Conservation (phyloP, 2,888 invertebrate genomes). For the Tortrix viridana region DNA sequence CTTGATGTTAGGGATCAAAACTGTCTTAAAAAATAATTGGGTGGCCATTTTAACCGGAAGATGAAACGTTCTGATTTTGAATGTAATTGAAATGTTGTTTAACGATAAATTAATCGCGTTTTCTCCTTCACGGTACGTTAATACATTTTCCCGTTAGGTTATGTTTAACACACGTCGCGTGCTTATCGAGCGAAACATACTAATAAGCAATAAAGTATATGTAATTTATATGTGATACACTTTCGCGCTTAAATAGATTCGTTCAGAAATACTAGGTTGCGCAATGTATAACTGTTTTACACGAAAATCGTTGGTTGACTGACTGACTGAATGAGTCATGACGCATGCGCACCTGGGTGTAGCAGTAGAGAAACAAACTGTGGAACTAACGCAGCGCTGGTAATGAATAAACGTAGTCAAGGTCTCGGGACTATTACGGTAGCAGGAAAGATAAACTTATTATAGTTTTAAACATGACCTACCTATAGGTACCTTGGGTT, state of each 20-base stretch:
- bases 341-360: conserved; percentile 32
- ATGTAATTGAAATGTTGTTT: background rate
- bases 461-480: too few relatives aligned
- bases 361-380: background rate
- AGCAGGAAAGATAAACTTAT: background rate
- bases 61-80: background rate
- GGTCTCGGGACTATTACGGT: conserved; percentile 20
- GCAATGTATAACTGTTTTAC: conserved; percentile 21
- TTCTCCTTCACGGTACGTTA: background rate
- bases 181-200: background rate
- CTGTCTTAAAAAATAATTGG: conserved; percentile 49
- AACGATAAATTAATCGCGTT: background rate
- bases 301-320: conserved; percentile 1
- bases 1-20: conserved; percentile 48
- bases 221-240: background rate
- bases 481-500: too few relatives aligned
- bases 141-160: conserved; percentile 14
- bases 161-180: conserved; percentile 24
- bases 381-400: background rate
- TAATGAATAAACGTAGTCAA: conserved; percentile 13
- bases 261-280: conserved; percentile 8
- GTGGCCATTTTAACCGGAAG: conserved; percentile 50
- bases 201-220: background rate
- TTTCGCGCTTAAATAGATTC: conserved; percentile 11
- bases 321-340: conserved; percentile 9